phyloP scores from a whole-genome alignment of 30 jellyfish, hydroid and myxozoan species.

The Euphysa ruthae region DNA sequence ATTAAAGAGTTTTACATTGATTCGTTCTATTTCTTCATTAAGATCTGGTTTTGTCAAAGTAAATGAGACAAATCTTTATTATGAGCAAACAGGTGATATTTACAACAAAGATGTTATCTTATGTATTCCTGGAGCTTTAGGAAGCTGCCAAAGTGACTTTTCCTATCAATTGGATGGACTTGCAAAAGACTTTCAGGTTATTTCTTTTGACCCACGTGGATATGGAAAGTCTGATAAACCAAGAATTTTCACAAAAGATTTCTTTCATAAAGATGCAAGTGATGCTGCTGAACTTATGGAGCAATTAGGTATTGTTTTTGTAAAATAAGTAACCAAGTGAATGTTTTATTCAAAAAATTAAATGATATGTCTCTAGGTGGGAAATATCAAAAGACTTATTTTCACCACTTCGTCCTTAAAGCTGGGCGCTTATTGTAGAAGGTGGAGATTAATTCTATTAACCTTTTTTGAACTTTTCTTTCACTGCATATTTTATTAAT shows the following conservation, averaged over 20 bases:
- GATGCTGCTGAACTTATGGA: slow-evolving; percentile 76
- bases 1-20: too few species aligned
- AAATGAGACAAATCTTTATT: slow-evolving; percentile 9
- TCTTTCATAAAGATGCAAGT: slow-evolving; percentile 69
- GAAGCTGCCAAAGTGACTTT: slow-evolving; percentile 58
- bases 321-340: neutral
- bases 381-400: too few species aligned
- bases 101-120: slow-evolving; percentile 22
- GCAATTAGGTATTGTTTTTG: slow-evolving; percentile 28
- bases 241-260: slow-evolving; percentile 59
- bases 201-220: slow-evolving; percentile 83
- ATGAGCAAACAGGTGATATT: slow-evolving; percentile 9
- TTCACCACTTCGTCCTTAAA: neutral
- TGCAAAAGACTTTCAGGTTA: slow-evolving; percentile 38
- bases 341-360: too few species aligned
- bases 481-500: too few species aligned
- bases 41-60: slow-evolving; percentile 28
- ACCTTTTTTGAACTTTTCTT: too few species aligned
- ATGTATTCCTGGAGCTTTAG: slow-evolving; percentile 92
- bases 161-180: slow-evolving; percentile 53
- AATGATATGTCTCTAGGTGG: too few species aligned
- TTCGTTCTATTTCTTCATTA: too few species aligned
- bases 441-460: too few species aligned
- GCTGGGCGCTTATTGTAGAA: neutral
- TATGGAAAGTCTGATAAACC: slow-evolving; percentile 60